Evolutionary conservation across 2,113 vertebrate species (phyloP).

Genomic region (Mystacornis crossleyi): DNA sequence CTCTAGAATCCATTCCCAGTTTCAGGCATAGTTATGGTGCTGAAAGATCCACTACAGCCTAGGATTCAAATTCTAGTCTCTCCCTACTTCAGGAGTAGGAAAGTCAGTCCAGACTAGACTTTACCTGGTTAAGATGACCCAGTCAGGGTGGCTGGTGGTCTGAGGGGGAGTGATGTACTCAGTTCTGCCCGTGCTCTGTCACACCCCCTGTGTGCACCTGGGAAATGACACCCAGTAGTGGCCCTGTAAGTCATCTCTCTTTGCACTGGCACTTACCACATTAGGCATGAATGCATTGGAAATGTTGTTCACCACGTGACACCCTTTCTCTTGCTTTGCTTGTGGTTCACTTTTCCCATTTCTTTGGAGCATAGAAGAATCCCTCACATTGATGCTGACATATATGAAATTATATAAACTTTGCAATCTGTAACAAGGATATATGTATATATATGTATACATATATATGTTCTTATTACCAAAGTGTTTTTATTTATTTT

Average conservation of each 20-base stretch:
- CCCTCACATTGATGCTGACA: not conserved
- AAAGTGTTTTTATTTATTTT: not conserved
- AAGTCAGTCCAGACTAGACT: not conserved
- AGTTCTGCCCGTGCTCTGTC: not conserved
- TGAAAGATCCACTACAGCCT: not conserved
- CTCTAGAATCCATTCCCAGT: not conserved
- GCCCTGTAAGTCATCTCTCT: not conserved
- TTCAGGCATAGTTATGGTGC: not conserved
- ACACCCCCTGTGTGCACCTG: fast-evolving
- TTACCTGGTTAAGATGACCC: not conserved
- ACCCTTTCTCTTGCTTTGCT: not conserved
- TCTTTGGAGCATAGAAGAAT: not conserved
- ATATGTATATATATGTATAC: not conserved
- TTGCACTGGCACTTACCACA: fast-evolving
- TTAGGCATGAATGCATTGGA: not conserved
- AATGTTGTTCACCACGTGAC: not conserved
- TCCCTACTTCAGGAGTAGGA: not conserved
- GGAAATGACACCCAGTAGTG: not conserved
- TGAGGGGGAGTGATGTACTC: fast-evolving
- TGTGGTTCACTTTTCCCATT: not conserved
- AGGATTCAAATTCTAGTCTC: not conserved
- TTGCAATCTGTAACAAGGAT: not conserved
- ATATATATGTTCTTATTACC: not conserved
- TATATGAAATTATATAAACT: not conserved
- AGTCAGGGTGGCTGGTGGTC: not conserved